Percentiles rank a stretch among this genome's conserved stretches.
phyloP scores from a whole-genome alignment of 2,888 invertebrate genomes.

The Xestia c-nigrum region DNA sequence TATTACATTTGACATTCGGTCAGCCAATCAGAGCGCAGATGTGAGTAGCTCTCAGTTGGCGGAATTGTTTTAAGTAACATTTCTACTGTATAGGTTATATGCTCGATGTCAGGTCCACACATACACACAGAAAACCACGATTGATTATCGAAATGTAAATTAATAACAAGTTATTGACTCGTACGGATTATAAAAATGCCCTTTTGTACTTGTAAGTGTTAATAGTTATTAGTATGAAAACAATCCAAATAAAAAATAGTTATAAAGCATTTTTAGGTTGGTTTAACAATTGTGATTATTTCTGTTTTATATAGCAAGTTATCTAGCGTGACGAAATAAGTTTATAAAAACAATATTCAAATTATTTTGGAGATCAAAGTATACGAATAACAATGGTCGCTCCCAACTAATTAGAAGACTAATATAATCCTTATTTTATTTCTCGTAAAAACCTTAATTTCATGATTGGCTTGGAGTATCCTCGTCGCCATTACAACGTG shows the following conservation, averaged over 20 bases:
- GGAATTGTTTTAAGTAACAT: too few species aligned
- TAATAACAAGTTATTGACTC: constrained; percentile 14
- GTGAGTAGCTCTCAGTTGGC: too few species aligned
- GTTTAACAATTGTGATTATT: constrained; percentile 5
- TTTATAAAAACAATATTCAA: constrained; percentile 17
- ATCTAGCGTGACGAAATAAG: constrained; percentile 13
- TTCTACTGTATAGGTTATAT: too few species aligned
- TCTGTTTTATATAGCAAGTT: constrained; percentile 3
- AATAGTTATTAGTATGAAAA: constrained; percentile 49
- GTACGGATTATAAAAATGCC: constrained; percentile 17
- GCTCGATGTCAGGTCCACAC: too few species aligned
- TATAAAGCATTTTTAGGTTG: constrained; percentile 10
- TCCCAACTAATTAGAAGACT: constrained; percentile 23
- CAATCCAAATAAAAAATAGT: constrained; percentile 43
- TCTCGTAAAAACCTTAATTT: constrained; percentile 34
- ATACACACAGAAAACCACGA: not conserved
- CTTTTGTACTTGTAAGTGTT: constrained; percentile 57
- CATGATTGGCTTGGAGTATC: not conserved
- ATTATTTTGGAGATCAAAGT: constrained; percentile 50
- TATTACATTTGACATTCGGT: too few species aligned
- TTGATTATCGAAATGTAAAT: not conserved
- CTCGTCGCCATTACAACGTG: constrained; percentile 22
- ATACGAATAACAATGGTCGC: constrained; percentile 33
- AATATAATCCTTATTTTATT: constrained; percentile 32
- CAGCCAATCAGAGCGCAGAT: too few species aligned